Base-by-base conservation (phyloP, 1,140 invertebrate genomes). In the Danaus melanippus region DNA sequence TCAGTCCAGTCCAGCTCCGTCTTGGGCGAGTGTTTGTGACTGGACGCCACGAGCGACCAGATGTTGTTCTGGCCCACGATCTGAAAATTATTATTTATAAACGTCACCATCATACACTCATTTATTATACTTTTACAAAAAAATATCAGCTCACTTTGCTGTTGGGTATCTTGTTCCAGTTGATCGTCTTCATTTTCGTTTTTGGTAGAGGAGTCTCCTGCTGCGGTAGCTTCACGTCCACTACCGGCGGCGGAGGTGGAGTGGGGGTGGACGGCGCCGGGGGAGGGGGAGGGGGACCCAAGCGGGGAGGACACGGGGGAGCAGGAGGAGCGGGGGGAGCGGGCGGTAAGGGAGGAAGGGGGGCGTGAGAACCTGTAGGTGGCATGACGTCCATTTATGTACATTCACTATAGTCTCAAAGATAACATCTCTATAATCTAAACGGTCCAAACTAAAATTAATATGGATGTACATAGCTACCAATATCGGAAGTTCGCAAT, bases 131-230 rank as follows among this genome's bases (percentile, higher is more conserved):
- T 5, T 42, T 32, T 50, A 2, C 8, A 39, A 11, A 32, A 40
- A 49, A 40, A 11, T 9, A 46, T 39, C 9, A 9, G 70, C 73
- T 84, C 67, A 93, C 92, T 86, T 95, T 95, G 73, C 93, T 93
- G 79, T 92, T 93, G 4, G 95, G 94, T 69, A 97, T 96, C 82
- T 97, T 97, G 75, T 94, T 95, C 96, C 96, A 97, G 77, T 97
- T 97, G 57, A 97, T 92, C 5, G 96, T 96, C 84, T 96, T 96
- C 96, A 97, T 96, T 79, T 97, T 97, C n/a, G 93, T 91, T 82
- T 94, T 94, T 4, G 96, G 96, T 45, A 92, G 92, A 0, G 95
- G 95, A 43, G 92, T 96, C 67, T 95, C 93, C 78, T 96, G 94
- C 73, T 97, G 95, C 2, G 95, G 95, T 64, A 96, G 87, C 49